Conservation (phyloP, 2,888 invertebrate species). For the Eumerus sabulonum region DNA sequence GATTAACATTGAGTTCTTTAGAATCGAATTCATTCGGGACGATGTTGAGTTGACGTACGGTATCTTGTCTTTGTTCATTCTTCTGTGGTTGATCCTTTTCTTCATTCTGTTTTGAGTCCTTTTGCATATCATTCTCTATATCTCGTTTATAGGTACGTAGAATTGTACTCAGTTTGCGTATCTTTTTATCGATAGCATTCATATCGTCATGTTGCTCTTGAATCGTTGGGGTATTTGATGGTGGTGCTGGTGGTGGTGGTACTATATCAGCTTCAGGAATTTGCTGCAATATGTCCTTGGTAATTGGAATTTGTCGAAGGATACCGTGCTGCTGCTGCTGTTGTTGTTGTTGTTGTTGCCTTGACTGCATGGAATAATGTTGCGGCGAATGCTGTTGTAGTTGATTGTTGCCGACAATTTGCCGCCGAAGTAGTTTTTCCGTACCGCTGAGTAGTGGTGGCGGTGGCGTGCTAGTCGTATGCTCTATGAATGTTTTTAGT, state of each 20-base stretch:
- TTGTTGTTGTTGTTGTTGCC: too few relatives aligned
- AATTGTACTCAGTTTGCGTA: constrained; percentile 15
- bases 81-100: not conserved
- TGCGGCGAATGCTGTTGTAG: constrained; percentile 1
- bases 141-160: constrained; percentile 19
- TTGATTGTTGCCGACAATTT: constrained; percentile 23
- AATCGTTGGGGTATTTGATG: constrained; percentile 2
- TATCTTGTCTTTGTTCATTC: not conserved
- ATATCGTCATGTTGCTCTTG: constrained; percentile 19
- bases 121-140: constrained; percentile 7
- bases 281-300: constrained; percentile 30
- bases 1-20: not conserved
- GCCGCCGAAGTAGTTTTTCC: constrained; percentile 42
- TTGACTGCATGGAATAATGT: not conserved
- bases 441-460: constrained; percentile 25
- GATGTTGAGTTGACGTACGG: too few relatives aligned
- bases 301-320: constrained; percentile 41
- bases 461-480: constrained; percentile 61
- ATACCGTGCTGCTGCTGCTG: constrained; percentile 14
- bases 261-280: constrained; percentile 1
- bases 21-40: not conserved
- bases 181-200: constrained; percentile 33
- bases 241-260: not conserved
- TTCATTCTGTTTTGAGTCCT: not conserved
- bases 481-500: constrained; percentile 56